phyloP scores from a whole-genome alignment of 2,113 vertebrate species.

The Anarrhichthys ocellatus region DNA sequence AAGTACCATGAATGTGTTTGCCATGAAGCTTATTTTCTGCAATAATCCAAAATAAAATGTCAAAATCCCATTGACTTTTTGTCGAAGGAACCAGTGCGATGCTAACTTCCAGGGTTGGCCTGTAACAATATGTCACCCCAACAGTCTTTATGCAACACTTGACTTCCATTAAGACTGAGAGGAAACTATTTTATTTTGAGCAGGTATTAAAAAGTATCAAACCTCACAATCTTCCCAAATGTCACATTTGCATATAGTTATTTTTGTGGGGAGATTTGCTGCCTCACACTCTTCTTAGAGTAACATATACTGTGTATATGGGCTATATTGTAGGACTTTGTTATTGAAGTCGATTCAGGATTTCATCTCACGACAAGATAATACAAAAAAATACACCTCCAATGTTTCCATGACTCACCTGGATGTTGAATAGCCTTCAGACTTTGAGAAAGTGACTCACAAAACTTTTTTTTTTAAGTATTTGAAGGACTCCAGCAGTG shows the following conservation, averaged over 20 bases:
- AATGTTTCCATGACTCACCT: not conserved
- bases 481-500: not conserved
- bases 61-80: too few relatives aligned
- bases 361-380: not conserved
- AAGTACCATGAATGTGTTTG: too few relatives aligned
- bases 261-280: not conserved
- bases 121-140: too few relatives aligned
- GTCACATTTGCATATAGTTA: not conserved
- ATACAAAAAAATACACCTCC: not conserved
- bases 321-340: not conserved
- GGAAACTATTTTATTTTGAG: not conserved
- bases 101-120: too few relatives aligned
- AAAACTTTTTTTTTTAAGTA: too few relatives aligned
- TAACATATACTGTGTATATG: not conserved
- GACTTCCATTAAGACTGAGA: too few relatives aligned
- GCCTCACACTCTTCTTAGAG: not conserved
- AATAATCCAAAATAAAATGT: too few relatives aligned
- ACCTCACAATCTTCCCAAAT: not conserved
- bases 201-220: not conserved
- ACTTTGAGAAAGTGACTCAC: not conserved
- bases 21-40: too few relatives aligned
- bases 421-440: not conserved
- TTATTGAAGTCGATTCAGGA: not conserved
- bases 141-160: too few relatives aligned
- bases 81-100: too few relatives aligned